Evolutionary conservation across 2,113 vertebrate genomes (phyloP), one percentile per base, ranked within the genome.

Genomic region (Symphodus melops): DNA sequence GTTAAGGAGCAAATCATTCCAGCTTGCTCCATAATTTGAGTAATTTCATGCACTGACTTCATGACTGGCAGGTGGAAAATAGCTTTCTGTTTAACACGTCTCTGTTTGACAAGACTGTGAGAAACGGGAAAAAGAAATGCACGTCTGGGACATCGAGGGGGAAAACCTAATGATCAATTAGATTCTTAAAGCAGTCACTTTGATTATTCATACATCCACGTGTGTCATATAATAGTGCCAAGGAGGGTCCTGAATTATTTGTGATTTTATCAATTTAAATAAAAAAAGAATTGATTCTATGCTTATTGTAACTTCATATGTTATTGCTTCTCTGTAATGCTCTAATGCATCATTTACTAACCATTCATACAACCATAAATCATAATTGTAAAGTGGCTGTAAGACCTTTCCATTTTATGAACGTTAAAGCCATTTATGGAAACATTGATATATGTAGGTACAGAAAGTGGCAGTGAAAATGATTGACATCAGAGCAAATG

Each of bases 31-130:
- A 59, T 78, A 79, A 86, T 78, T 54, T 48, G 44, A 64, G 37
- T 75, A 51, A 85, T 87, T 83, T 79, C 53, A 85, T 67, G 63
- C 80, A 25, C 42, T 78, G 68, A 68, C 62, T 66, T 87, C 51
- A 20, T 85, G 89, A 85, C 33, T 61, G 82, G 42, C 72, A 68
- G 72, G 51, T 54, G 25, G 55, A 36, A 86, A 80, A 81, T 78
- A 28, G 53, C 63, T 86, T 83, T 83, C 19, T 63, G 62, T 74
- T 28, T 3, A 63, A 83, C 51, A 78, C 16, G 41, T 14, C n/a
- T 56, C 46, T 63, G n/a, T 12, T 17, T 36, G 44, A 75, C 41
- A 68, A 25, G 39, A 19, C 21, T 39, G 25, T 44, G 9, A 54
- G 33, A 49, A 48, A 48, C 4, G 2, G 46, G 3, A 17, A 48